A percentile compares a stretch with the other conserved stretches of the same genome.
phyloP scores from a whole-genome alignment of 2,888 invertebrate species.

The Syrista parreyssii region DNA sequence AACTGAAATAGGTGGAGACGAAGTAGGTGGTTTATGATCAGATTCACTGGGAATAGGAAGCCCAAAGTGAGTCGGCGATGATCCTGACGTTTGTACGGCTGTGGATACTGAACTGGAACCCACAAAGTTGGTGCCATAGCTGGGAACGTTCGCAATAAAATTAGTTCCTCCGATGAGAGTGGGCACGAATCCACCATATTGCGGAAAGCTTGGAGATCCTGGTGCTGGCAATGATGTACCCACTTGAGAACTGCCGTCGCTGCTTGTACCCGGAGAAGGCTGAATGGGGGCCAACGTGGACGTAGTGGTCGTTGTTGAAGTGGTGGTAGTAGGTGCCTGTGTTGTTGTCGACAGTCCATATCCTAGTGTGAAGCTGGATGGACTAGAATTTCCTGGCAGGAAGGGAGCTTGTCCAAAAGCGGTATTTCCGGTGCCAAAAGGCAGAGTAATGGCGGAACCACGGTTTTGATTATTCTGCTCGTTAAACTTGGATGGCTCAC shows the following conservation, averaged over 20 bases:
- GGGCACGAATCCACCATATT: constrained; percentile 55
- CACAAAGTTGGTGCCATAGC: constrained; percentile 29
- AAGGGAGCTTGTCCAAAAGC: constrained; percentile 41
- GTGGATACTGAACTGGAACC: constrained; percentile 19
- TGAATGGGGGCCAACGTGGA: constrained; percentile 27
- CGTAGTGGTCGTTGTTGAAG: constrained; percentile 26
- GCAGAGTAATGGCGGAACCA: constrained; percentile 12
- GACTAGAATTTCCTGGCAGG: constrained; percentile 33
- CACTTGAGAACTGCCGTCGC: constrained; percentile 35
- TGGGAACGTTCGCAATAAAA: constrained; percentile 37
- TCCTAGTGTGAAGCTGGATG: constrained; percentile 36
- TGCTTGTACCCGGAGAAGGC: constrained; percentile 28
- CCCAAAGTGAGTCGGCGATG: constrained; percentile 55
- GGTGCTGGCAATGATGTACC: constrained; percentile 31
- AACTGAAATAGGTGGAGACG: constrained; percentile 15
- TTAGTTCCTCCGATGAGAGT: constrained; percentile 41
- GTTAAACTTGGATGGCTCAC: constrained; percentile 20
- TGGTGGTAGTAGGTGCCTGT: constrained; percentile 18
- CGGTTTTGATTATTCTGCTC: constrained; percentile 8
- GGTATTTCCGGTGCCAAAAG: constrained; percentile 24
- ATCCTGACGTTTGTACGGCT: constrained; percentile 34
- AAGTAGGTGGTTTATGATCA: constrained; percentile 33
- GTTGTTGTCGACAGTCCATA: constrained; percentile 37
- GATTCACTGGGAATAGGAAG: constrained; percentile 50
- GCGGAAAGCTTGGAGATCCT: constrained; percentile 31